These are phyloP conservation scores for Eidolon dupreanum DNA, from an alignment of 2,797 vertebrate species.

Conservation along the genomic window DNA sequence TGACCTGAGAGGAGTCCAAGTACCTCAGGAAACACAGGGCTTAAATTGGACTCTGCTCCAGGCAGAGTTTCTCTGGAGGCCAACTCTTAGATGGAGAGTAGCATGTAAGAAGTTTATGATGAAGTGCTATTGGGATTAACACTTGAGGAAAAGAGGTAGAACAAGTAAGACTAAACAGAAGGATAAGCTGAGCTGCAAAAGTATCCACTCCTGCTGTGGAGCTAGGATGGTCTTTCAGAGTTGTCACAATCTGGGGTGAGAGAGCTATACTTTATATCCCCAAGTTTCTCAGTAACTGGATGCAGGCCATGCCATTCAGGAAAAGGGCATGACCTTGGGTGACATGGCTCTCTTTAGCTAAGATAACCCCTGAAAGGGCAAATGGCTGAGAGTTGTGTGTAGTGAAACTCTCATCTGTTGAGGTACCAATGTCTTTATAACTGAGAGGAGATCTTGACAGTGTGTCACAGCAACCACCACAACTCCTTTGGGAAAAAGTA, in stretches of 20 bases:
- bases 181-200: not conserved
- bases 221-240: not conserved
- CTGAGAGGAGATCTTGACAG: not conserved
- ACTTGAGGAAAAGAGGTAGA: not conserved
- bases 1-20: not conserved
- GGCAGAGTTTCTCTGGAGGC: not conserved
- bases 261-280: not conserved
- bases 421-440: not conserved
- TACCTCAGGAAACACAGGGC: not conserved
- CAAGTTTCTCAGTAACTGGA: not conserved
- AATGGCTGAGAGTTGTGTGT: not conserved
- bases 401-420: not conserved
- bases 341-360: not conserved
- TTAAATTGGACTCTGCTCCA: not conserved
- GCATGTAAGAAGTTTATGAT: not conserved
- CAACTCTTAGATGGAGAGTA: not conserved
- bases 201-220: not conserved
- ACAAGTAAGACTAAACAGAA: not conserved
- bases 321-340: not conserved
- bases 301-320: not conserved
- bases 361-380: not conserved
- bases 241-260: not conserved
- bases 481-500: not conserved
- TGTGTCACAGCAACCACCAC: not conserved
- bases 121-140: not conserved